Evolutionary conservation across 2,888 invertebrate genomes (phyloP).

Genomic region (Hesperia comma): DNA sequence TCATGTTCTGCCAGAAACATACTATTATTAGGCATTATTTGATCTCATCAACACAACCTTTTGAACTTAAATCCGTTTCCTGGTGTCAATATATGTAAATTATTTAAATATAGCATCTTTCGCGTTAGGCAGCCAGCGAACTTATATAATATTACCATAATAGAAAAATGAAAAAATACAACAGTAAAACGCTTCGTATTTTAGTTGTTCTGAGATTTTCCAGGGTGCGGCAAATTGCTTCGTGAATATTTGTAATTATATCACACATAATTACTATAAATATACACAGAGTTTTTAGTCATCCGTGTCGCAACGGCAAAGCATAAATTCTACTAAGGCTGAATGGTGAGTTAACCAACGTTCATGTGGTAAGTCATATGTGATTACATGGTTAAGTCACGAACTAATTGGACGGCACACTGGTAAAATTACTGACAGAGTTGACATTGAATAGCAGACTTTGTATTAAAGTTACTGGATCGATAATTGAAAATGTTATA

Average conservation of each 20-base stretch:
- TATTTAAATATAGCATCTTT: neutral
- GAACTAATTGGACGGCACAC: constrained; percentile 3
- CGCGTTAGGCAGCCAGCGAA: neutral
- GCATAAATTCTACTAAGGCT: constrained; percentile 1
- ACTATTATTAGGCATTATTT: neutral
- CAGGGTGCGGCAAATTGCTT: neutral
- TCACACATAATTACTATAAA: too few relatives aligned
- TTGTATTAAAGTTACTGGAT: neutral
- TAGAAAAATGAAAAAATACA: too few relatives aligned
- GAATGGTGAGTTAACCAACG: constrained; percentile 5
- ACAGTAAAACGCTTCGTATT: too few relatives aligned
- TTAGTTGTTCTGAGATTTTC: too few relatives aligned
- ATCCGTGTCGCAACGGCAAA: neutral
- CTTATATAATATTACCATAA: too few relatives aligned
- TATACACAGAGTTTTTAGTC: neutral
- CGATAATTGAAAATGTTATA: too few relatives aligned
- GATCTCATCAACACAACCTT: neutral
- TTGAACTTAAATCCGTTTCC: neutral
- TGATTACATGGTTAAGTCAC: constrained; percentile 1
- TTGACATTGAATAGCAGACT: neutral
- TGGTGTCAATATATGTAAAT: too few relatives aligned
- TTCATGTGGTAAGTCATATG: constrained; percentile 2
- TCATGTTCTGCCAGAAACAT: neutral
- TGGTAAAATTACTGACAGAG: constrained; percentile 13
- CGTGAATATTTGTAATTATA: constrained; percentile 5